A percentile compares a stretch with the other conserved stretches of the same genome.
These are phyloP conservation scores for Dynastes hyllus DNA, from an alignment of 2,888 invertebrate species.

Conservation along the genomic window DNA sequence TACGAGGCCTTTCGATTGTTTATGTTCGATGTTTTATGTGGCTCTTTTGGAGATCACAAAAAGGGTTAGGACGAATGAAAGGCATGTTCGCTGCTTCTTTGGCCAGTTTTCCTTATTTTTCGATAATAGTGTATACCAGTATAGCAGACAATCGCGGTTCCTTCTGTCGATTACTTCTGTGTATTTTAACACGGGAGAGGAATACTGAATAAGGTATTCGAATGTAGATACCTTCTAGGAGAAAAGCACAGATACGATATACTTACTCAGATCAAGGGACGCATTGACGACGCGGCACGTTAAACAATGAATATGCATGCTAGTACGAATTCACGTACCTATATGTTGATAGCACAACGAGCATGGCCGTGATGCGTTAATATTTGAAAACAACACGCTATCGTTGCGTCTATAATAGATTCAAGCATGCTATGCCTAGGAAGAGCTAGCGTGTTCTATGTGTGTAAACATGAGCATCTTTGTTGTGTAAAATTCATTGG, in stretches of 20 bases:
- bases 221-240: not conserved
- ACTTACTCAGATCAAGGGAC: not conserved
- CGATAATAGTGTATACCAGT: not conserved
- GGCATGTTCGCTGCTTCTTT: too few relatives aligned
- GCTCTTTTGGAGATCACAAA: too few relatives aligned
- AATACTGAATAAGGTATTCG: conserved; percentile 16
- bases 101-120: too few relatives aligned
- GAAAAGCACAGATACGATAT: not conserved
- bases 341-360: not conserved
- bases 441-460: too few relatives aligned
- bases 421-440: not conserved
- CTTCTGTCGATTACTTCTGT: conserved; percentile 16
- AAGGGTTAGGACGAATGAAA: too few relatives aligned
- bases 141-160: not conserved
- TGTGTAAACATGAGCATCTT: too few relatives aligned
- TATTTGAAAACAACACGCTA: conserved; percentile 1
- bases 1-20: too few relatives aligned
- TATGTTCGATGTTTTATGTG: too few relatives aligned
- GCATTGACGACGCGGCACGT: not conserved
- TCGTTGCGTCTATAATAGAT: not conserved
- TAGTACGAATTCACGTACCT: too few relatives aligned
- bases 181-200: conserved; percentile 17
- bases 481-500: too few relatives aligned
- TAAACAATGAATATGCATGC: conserved; percentile 1
- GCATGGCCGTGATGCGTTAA: not conserved